phyloP scores from a whole-genome alignment of 1,140 invertebrate species.

The Cotesia glomerata region DNA sequence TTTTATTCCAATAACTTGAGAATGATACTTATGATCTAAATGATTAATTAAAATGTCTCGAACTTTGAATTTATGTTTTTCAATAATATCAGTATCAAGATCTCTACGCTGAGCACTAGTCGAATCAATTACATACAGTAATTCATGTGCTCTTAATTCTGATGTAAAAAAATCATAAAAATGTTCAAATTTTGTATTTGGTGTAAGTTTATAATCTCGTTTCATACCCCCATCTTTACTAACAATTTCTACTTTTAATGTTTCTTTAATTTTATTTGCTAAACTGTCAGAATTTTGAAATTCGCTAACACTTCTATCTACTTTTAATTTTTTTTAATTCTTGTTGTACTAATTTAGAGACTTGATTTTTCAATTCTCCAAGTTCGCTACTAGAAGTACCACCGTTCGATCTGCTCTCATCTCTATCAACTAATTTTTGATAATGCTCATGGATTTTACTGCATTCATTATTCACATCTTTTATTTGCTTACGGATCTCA shows the following conservation, averaged over 20 bases:
- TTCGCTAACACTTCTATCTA: background rate
- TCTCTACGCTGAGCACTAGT: background rate
- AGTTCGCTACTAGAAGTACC: background rate
- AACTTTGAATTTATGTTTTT: slow-evolving; percentile 34
- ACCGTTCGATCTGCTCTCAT: slow-evolving; percentile 3
- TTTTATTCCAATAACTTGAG: slow-evolving; percentile 22
- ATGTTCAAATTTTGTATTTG: slow-evolving; percentile 31
- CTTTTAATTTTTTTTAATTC: background rate
- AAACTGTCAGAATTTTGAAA: slow-evolving; percentile 13
- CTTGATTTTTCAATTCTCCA: slow-evolving; percentile 4
- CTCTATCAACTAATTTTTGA: background rate
- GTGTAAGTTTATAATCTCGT: slow-evolving; percentile 27
- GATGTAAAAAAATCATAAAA: slow-evolving; percentile 32
- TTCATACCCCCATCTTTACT: slow-evolving; percentile 22
- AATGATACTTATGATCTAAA: slow-evolving; percentile 27
- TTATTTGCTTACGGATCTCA: background rate
- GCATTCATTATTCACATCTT: no score
- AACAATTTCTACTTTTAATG: slow-evolving; percentile 30
- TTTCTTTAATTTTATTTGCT: slow-evolving; percentile 27
- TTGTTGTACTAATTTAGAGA: background rate
- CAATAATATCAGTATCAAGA: slow-evolving; percentile 4
- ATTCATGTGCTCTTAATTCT: slow-evolving; percentile 23
- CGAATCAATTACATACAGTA: slow-evolving; percentile 24
- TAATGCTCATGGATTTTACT: no score
- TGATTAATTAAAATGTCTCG: slow-evolving; percentile 27